phyloP scores from a whole-genome alignment of 64 coral and sea anemone genomes.

The Trachythela sp. region DNA sequence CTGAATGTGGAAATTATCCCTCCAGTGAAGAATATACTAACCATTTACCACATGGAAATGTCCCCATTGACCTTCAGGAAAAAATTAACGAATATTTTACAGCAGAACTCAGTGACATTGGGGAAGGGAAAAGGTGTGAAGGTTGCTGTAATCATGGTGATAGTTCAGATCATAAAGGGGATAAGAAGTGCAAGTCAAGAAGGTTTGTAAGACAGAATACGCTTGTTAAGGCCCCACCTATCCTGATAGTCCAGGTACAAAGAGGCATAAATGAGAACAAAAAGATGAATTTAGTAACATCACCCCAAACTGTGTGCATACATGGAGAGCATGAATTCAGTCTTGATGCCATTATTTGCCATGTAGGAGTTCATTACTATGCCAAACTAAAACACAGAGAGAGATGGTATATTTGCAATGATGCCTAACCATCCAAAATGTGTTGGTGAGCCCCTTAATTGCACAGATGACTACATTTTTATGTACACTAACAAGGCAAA shows the following conservation, averaged over 20 bases:
- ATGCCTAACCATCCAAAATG: too few relatives aligned
- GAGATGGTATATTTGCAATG: constrained; percentile 11
- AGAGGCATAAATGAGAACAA: neutral
- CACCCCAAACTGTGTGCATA: neutral
- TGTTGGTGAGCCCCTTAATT: too few relatives aligned
- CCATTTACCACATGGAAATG: constrained; percentile 8
- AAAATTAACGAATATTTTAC: neutral
- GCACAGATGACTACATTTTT: constrained; percentile 11
- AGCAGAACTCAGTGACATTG: neutral
- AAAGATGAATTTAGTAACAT: constrained; percentile 1
- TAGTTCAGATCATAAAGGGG: constrained; percentile 2
- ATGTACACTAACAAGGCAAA: constrained; percentile 7
- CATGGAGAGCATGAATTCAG: neutral
- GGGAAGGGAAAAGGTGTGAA: constrained; percentile 16
- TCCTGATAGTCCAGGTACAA: neutral
- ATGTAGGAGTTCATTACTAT: neutral
- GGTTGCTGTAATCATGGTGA: neutral
- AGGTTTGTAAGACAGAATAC: neutral
- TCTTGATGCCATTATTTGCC: constrained; percentile 17
- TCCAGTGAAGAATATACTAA: neutral
- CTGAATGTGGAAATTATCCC: neutral
- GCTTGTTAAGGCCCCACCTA: constrained; percentile 9
- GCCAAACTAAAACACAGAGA: neutral
- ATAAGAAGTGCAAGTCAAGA: neutral
- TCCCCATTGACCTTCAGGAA: neutral